A percentile compares a stretch with the other conserved stretches of the same genome.
Conservation (phyloP, 2,888 invertebrate species). For the Pristionchus fissidentatus region DNA sequence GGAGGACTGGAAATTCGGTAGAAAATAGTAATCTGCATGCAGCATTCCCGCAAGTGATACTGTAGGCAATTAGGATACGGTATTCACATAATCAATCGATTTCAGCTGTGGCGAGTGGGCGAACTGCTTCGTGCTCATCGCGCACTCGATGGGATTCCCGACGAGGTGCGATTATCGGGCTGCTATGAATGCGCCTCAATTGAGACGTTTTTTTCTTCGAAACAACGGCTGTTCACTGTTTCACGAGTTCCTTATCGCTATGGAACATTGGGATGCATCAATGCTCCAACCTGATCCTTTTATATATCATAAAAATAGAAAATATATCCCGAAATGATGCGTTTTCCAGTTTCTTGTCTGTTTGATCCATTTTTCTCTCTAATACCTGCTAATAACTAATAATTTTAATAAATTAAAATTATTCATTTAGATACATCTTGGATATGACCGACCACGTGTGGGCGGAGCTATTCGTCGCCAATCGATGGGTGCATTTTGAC, state of each 20-base stretch:
- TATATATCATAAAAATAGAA: no score
- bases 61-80: neutral
- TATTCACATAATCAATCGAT: neutral
- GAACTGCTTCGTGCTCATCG: slow-evolving; percentile 86
- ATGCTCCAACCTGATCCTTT: no score
- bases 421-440: slow-evolving; percentile 76
- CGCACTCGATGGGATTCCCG: slow-evolving; percentile 78
- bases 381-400: no score
- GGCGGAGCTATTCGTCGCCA: slow-evolving; percentile 83
- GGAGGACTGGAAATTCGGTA: no score
- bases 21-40: neutral
- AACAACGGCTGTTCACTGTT: no score
- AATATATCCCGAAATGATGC: no score
- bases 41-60: neutral
- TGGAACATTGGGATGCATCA: no score
- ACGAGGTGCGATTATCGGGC: slow-evolving; percentile 74
- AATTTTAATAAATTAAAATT: no score
- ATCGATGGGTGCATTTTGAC: slow-evolving; percentile 80
- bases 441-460: slow-evolving; percentile 95
- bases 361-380: no score
- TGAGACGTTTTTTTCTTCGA: no score
- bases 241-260: no score
- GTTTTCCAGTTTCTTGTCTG: no score
- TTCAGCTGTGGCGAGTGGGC: slow-evolving; percentile 96
- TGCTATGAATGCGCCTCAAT: neutral